phyloP scores from a whole-genome alignment of 2,888 invertebrate species.

The Eupithecia insigniata region DNA sequence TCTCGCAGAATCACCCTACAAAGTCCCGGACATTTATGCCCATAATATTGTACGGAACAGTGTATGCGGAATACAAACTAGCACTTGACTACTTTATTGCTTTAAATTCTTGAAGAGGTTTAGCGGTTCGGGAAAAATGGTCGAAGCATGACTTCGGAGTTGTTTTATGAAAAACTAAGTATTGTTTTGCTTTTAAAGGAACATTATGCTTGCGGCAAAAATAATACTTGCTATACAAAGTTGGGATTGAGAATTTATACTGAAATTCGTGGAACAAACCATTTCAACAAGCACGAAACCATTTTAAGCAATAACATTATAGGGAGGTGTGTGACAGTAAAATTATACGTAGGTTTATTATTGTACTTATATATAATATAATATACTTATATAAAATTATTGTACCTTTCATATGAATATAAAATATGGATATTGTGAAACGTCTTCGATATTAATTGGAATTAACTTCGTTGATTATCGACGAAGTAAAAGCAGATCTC shows the following conservation, averaged over 20 bases:
- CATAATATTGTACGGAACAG: constrained; percentile 10
- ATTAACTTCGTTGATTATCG: too few species aligned
- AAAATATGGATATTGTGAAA: too few species aligned
- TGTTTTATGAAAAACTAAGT: constrained; percentile 21
- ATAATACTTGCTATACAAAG: background rate
- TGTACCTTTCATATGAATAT: too few species aligned
- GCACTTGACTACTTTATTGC: constrained; percentile 17
- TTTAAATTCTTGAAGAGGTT: constrained; percentile 21
- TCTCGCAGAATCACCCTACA: background rate
- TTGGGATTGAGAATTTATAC: background rate
- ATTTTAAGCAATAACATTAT: too few species aligned
- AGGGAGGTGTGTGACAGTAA: too few species aligned
- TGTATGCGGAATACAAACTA: constrained; percentile 10
- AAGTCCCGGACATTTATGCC: background rate
- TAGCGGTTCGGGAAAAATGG: constrained; percentile 16
- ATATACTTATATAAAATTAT: too few species aligned
- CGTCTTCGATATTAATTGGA: too few species aligned
- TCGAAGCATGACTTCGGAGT: constrained; percentile 10
- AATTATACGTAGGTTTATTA: too few species aligned
- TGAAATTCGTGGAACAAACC: background rate
- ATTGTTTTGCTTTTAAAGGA: constrained; percentile 15
- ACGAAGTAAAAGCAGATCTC: too few species aligned
- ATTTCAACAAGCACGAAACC: background rate
- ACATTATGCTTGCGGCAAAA: background rate
- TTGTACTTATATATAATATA: too few species aligned